Evolutionary conservation across 1,140 invertebrate genomes (phyloP).

Genomic region (Antheraea mylitta): DNA sequence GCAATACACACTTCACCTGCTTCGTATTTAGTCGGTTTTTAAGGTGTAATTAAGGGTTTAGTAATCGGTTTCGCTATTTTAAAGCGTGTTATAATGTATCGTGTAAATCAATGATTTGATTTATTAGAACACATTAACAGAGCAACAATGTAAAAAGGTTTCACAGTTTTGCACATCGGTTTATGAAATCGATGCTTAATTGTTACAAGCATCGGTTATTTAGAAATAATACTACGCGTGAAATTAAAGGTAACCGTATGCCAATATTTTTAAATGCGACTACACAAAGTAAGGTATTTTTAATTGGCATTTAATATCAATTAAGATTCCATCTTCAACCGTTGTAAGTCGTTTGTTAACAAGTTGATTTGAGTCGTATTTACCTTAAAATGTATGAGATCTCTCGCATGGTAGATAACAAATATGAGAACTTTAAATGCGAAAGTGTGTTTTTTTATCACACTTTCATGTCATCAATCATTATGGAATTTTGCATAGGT

Average conservation of each 20-base stretch:
- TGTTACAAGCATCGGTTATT: not conserved
- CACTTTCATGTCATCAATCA: too few relatives aligned
- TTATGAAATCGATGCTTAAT: not conserved
- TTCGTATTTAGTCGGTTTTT: not conserved
- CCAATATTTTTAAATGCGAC: too few relatives aligned
- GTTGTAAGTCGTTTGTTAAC: too few relatives aligned
- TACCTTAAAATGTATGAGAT: too few relatives aligned
- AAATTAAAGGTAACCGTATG: not conserved
- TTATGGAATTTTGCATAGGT: too few relatives aligned
- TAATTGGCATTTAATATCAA: too few relatives aligned
- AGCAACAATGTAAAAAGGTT: not conserved
- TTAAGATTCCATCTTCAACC: too few relatives aligned
- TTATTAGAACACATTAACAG: not conserved
- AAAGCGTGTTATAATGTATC: slow-evolving; percentile 41
- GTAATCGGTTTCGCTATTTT: slow-evolving; percentile 40
- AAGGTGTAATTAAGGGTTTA: not conserved
- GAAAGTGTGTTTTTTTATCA: too few relatives aligned
- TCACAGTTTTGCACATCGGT: not conserved
- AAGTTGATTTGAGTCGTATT: too few relatives aligned
- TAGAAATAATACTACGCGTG: not conserved
- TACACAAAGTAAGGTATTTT: too few relatives aligned
- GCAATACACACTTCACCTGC: not conserved
- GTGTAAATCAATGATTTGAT: slow-evolving; percentile 9
- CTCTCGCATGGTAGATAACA: too few relatives aligned
- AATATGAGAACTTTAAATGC: too few relatives aligned